A percentile compares a stretch with the other conserved stretches of the same genome.
Evolutionary conservation across 2,113 vertebrate genomes (phyloP).

Genomic region (Hippoglossus stenolepis): DNA sequence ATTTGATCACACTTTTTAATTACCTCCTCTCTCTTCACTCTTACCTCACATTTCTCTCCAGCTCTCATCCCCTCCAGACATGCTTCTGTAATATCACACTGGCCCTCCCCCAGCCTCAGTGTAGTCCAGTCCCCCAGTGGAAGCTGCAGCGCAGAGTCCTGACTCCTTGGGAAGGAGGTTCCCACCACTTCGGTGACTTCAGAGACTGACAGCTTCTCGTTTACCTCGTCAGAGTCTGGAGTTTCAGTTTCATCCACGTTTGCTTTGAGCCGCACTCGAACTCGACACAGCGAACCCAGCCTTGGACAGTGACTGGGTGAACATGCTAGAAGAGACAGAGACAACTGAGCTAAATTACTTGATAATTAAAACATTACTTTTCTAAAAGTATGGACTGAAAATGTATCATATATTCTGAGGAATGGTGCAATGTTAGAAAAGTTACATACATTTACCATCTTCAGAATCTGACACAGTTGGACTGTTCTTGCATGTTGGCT

Average conservation of each 20-base stretch:
- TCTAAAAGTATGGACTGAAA: background rate
- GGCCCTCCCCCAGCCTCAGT: constrained; percentile 82
- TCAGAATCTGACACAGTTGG: background rate
- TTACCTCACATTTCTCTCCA: constrained; percentile 83
- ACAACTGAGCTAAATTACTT: background rate
- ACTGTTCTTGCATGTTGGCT: constrained; percentile 52
- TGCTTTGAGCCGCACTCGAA: constrained; percentile 70
- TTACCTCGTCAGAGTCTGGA: background rate
- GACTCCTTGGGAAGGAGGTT: constrained; percentile 54
- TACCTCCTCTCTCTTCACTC: background rate
- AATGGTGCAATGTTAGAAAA: background rate
- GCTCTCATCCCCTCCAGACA: constrained; percentile 88
- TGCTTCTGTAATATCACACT: constrained; percentile 86
- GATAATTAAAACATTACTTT: background rate
- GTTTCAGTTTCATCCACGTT: constrained; percentile 8
- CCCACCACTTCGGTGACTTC: constrained; percentile 4
- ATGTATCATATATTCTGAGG: background rate
- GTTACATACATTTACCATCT: constrained; percentile 24
- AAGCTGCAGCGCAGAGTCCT: constrained; percentile 77
- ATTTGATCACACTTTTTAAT: background rate
- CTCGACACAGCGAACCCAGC: constrained; percentile 84
- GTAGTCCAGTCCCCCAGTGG: constrained; percentile 79
- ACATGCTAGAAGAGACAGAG: constrained; percentile 31
- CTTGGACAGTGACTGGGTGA: constrained; percentile 75
- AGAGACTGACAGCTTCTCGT: constrained; percentile 12